Evolutionary conservation across 2,888 invertebrate genomes (phyloP), one percentile per base, ranked within the genome.

Genomic region (Apodemia mormo): DNA sequence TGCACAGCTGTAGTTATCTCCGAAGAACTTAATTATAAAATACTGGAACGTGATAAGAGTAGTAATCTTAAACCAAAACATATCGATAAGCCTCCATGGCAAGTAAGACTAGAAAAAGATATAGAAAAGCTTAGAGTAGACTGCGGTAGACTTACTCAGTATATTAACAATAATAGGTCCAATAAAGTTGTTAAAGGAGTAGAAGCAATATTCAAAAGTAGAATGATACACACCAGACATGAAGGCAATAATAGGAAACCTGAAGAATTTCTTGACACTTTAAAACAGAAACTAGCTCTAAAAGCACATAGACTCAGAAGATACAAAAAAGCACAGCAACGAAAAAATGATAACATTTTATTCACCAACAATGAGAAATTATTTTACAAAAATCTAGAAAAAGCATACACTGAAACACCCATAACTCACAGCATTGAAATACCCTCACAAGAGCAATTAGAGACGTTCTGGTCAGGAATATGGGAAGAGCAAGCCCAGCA

Each of bases 221-320:
- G 1, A 0, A 66, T 64, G 40, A 64, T 67, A 49, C 76, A 75
- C 43, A 69, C 69, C 1, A 70, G 12, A 66, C 73, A 75, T 12
- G 75, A 76, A 68, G 71, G 40, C 7, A 56, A 71, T 30, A 76
- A 75, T 67, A 68, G 3, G 8, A 73, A 37, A 73, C 73, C 73
- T 3, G 73, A 73, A 71, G 74, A 78, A 66, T 75, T 66, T 58
- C 49, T 76, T 54, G 75, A 75, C 29, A 76, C 77, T 7, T 52
- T 76, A 9, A 76, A 77, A 72, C 75, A 75, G 68, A 76, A 76
- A 68, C 52, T 74, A 45, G 43, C 69, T 12, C 45, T 75, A 1
- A 75, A 74, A 72, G 68, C 54, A 45, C 69, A 73, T 40, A 70
- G 74, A 67, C 69, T 76, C 10, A 58, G n/a, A 65, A 66, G 74